Evolutionary conservation across 1,140 invertebrate genomes (phyloP), one percentile per base, ranked within the genome.

Genomic region (Octopus bimaculoides): DNA sequence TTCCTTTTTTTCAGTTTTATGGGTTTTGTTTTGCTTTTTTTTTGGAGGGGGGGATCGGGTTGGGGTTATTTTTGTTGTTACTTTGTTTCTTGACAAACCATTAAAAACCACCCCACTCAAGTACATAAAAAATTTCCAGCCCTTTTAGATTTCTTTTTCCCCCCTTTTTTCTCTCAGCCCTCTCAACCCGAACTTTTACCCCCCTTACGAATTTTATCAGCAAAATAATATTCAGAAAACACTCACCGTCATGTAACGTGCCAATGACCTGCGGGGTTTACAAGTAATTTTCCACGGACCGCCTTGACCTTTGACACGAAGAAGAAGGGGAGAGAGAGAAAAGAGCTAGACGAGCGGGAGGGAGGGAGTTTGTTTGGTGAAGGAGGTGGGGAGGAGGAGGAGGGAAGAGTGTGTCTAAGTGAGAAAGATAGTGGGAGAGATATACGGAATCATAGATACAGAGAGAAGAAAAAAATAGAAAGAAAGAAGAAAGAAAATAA

Each of bases 161-260:
- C 26, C 26, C 26, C 26, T 41, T 41, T 41, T 41, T 41, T 41
- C 1, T 41, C 3, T 41, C 26, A 56, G 82, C 80, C 82, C 77
- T 75, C 79, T 77, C 83, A 84, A 85, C 86, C 81, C 85, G 81
- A 83, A 84, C 84, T 87, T 88, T 89, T 88, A 9, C 9, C 14
- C 14, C 26, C 88, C 86, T 85, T 85, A 88, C 90, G 90, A 91
- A 90, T 90, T 91, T 91, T 91, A 91, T 91, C 90, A 91, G 89
- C 89, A 89, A 91, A 91, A 91, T 91, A 91, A 91, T 91, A 91
- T 91, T 91, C 90, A 86, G 89, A 90, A 91, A 91, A 91, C 91
- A 91, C 91, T 91, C 90, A 91, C 91, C 90, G 89, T 91, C 90
- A 91, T 91, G 89, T 90, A 91, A 91, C 90, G 89, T 90, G 89